Evolutionary conservation across 2,888 invertebrate species (phyloP), one percentile per base, ranked within the genome.

Genomic region (Chrysolina oricalcia): DNA sequence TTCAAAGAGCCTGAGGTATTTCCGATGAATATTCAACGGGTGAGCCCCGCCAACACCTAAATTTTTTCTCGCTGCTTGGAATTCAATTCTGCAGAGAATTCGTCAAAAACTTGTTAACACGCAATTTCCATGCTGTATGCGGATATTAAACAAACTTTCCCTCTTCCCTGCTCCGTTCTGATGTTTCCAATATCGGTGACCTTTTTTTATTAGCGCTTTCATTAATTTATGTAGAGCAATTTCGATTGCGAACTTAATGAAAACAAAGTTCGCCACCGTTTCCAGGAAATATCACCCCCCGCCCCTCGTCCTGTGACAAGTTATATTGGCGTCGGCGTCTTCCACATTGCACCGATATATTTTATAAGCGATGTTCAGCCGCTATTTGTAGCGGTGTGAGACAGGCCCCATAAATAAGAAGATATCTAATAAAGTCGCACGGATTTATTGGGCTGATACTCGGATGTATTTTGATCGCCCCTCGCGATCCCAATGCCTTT

Each of bases 371-470:
- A 83, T 84, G 83, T 85, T 85, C 85, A 84, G 81, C 81, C 85
- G 85, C 85, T 85, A 87, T 87, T 87, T 86, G 87, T 86, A 86
- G 84, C 83, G 83, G 84, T 81, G 81, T 84, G 85, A 87, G 87
- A 88, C 87, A 87, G 85, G 86, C 84, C 85, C 88, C 84, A 88
- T 89, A 89, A 89, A 89, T 89, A 88, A 89, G 87, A 83, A 87
- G 87, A 88, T 89, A 89, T 89, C 89, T 89, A 89, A 89, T 89
- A 89, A 89, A 89, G 89, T 88, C 88, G 87, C 87, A 85, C 86
- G 86, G 89, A 88, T 89, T 89, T 89, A 89, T 89, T 86, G 87
- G 86, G 83, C 85, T 87, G 86, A 81, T 86, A 85, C 86, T 85
- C 86, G 83, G 86, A 88, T 88, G 87, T 87, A 88, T 88, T 88